Percentiles rank a stretch among this genome's conserved stretches.
Conservation (phyloP, 1,140 invertebrate species). For the Pseudomyrmex dendroicus region DNA sequence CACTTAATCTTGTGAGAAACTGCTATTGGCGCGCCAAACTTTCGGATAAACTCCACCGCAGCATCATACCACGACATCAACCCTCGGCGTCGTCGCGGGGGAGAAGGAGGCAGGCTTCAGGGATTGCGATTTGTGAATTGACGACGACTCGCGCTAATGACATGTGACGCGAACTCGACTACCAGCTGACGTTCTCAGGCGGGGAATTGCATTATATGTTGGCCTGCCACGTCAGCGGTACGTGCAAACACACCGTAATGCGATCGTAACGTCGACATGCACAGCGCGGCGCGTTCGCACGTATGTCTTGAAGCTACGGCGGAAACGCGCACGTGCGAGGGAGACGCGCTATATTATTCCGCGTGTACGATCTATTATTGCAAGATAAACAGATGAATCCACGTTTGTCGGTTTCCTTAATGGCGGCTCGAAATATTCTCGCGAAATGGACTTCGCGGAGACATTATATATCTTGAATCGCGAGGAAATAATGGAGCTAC, state of each 20-base stretch:
- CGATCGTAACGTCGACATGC: conserved; percentile 29
- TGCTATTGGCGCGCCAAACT: neutral
- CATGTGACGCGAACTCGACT: conserved; percentile 40
- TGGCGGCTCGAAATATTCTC: neutral
- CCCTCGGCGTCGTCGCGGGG: neutral
- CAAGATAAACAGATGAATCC: conserved; percentile 24
- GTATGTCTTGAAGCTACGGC: conserved; percentile 4
- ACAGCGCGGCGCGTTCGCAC: neutral
- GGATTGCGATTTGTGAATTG: conserved; percentile 48
- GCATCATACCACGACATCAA: neutral
- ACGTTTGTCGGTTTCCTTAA: conserved; percentile 24
- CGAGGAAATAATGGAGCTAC: conserved; percentile 6
- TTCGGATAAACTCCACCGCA: conserved; percentile 6
- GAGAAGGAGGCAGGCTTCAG: conserved; percentile 1
- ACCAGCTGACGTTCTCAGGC: conserved; percentile 31
- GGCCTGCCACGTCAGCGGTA: neutral
- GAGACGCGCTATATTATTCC: conserved; percentile 34
- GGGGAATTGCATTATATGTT: conserved; percentile 36
- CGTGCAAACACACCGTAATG: conserved; percentile 35
- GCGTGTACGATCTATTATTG: conserved; percentile 46
- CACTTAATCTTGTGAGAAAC: neutral
- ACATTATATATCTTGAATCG: neutral
- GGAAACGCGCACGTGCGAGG: neutral
- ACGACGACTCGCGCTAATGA: conserved; percentile 50
- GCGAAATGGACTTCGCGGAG: conserved; percentile 3